Evolutionary conservation across 2,888 invertebrate species (phyloP).

Genomic region (Tenodera sinensis): DNA sequence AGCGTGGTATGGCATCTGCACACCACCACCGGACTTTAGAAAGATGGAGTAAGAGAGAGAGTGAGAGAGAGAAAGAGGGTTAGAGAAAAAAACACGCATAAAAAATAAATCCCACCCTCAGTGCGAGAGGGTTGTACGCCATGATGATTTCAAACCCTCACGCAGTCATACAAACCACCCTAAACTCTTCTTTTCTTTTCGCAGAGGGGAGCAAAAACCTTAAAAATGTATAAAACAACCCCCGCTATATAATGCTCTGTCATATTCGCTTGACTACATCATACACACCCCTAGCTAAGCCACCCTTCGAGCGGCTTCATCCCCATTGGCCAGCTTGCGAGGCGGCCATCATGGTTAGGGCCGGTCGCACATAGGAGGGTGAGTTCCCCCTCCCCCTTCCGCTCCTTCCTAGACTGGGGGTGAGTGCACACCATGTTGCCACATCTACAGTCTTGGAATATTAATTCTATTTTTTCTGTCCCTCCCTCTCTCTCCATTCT

Average conservation of each 20-base stretch:
- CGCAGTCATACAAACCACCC: neutral
- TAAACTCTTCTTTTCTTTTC: neutral
- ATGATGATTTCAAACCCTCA: neutral
- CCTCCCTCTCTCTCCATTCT: no score
- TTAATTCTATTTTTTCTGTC: neutral
- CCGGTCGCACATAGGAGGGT: conserved; percentile 3
- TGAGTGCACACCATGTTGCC: neutral
- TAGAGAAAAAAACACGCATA: neutral
- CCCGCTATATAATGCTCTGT: conserved; percentile 4
- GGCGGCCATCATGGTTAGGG: conserved; percentile 14
- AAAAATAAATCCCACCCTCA: neutral
- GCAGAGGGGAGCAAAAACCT: neutral
- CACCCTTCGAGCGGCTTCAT: neutral
- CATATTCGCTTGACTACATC: neutral
- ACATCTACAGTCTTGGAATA: neutral
- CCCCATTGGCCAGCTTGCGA: conserved; percentile 6
- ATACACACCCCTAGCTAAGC: conserved; percentile 1
- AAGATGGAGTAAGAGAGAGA: no score
- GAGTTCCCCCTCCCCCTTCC: neutral
- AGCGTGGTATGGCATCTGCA: neutral
- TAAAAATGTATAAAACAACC: conserved; percentile 7
- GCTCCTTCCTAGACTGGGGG: neutral
- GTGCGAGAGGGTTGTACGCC: neutral
- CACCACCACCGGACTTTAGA: neutral
- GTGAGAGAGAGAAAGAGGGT: no score